Evolutionary conservation across 2,113 vertebrate genomes (phyloP).

Genomic region (Phycodurus eques): DNA sequence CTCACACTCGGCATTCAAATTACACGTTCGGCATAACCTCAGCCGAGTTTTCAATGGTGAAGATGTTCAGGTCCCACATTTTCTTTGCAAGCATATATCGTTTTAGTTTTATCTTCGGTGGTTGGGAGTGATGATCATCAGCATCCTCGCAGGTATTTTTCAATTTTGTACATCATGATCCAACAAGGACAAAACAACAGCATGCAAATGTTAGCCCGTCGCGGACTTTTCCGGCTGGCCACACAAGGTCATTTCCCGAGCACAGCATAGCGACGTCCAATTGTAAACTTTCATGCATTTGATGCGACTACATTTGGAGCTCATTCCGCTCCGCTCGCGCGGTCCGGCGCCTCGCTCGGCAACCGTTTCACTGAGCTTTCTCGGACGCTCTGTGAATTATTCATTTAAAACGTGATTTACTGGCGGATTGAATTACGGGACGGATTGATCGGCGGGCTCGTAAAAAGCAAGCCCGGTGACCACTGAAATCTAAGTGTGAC

Average conservation of each 20-base stretch:
- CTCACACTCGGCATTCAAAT: background rate
- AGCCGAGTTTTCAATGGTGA: background rate
- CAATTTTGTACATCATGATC: background rate
- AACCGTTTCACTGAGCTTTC: constrained; percentile 51
- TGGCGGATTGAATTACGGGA: constrained; percentile 58
- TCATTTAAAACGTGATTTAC: constrained; percentile 69
- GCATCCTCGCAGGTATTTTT: background rate
- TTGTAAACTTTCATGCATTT: constrained; percentile 14
- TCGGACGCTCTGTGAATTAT: constrained; percentile 60
- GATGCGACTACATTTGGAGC: constrained; percentile 20
- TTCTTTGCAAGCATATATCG: background rate
- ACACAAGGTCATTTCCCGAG: constrained; percentile 8
- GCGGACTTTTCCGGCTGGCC: background rate
- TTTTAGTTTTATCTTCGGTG: background rate
- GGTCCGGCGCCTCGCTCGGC: constrained; percentile 19
- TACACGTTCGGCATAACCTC: background rate
- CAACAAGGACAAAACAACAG: background rate
- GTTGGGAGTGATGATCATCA: background rate
- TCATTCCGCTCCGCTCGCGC: constrained; percentile 23
- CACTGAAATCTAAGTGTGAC: constrained; percentile 58
- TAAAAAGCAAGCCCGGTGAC: constrained; percentile 60
- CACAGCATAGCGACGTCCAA: background rate
- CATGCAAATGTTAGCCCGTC: background rate
- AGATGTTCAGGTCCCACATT: background rate
- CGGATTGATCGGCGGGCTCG: constrained; percentile 62